A percentile compares a stretch with the other conserved stretches of the same genome.
Conservation (phyloP, 1,140 invertebrate species). For the Sycophila sp. region DNA sequence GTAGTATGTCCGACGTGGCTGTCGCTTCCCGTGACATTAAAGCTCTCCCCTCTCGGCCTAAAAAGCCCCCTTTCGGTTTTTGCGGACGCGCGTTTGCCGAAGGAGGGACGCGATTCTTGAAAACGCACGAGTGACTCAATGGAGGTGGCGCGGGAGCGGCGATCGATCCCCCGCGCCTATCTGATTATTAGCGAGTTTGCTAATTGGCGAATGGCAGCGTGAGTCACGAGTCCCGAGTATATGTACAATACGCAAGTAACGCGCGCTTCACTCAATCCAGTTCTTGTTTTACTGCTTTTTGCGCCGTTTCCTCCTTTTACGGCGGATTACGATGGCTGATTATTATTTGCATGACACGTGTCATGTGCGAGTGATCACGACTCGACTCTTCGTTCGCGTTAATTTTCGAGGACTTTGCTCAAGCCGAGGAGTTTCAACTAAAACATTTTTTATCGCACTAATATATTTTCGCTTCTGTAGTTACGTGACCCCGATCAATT, state of each 20-base stretch:
- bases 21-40: background rate
- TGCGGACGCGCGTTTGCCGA: conserved; percentile 37
- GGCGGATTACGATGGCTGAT: conserved; percentile 46
- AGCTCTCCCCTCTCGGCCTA: conserved; percentile 13
- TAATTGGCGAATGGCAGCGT: conserved; percentile 59
- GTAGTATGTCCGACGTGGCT: background rate
- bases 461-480: too few relatives aligned
- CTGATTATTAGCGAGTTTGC: conserved; percentile 55
- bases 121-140: conserved; percentile 38
- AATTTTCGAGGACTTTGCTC: background rate
- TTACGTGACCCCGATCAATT: too few relatives aligned
- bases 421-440: too few relatives aligned
- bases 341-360: conserved; percentile 37
- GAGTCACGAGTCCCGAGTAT: background rate
- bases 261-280: too few relatives aligned
- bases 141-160: conserved; percentile 28
- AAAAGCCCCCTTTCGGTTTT: background rate
- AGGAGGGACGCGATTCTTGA: conserved; percentile 41
- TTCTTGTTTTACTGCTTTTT: background rate
- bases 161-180: conserved; percentile 45
- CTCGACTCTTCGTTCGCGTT: background rate
- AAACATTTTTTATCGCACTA: too few relatives aligned
- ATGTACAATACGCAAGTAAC: too few relatives aligned
- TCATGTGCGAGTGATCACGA: too few relatives aligned
- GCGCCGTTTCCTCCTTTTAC: conserved; percentile 3